Evolutionary conservation across 2,888 invertebrate species (phyloP), one percentile per base, ranked within the genome.

Genomic region (Nineta flava): DNA sequence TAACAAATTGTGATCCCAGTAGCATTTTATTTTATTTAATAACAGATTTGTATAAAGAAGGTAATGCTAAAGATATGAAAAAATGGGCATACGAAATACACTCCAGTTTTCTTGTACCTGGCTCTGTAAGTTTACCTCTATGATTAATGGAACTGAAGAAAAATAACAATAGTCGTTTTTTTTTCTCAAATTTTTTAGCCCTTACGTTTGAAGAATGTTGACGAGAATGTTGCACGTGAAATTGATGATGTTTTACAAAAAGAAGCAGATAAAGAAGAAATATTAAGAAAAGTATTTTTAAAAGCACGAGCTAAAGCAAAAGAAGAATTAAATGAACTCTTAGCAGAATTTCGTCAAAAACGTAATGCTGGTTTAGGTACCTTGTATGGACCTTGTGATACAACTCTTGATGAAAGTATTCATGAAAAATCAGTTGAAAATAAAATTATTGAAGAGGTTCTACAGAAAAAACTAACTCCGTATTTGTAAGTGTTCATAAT

Each of bases 31-130:
- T 99, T 70, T 91, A 95, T 67, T 76, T 96, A 57, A 80, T 97
- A 62, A 91, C 95, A 53, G 91, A 93, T 64, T 74, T 86, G 49
- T 96, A 88, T 71, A 87, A 88, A 61, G 77, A 83, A 59, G 90
- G 88, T 47, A 48, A 40, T 57, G 74, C 80, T 49, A 86, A 88
- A 69, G 94, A 97, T 62, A 86, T 96, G 79, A 80, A 91, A 50
- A 90, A 94, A 65, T 99, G 97, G 96, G 96, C 96, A 3, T 97
- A 96, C 71, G 97, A 99, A 75, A 93, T 97, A 62, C 93, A 94
- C 70, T 95, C 95, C 56, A 90, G 91, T 61, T 96, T 96, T 73
- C 72, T 93, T 52, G 87, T 91, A 61, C 93, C 92, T 53, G 81
- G 83, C 60, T 90, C 92, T 58, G 86, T 85, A 65, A 75, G 77